Evolutionary conservation across 1,140 invertebrate species (phyloP).

Genomic region (Macrobrachium nipponense): DNA sequence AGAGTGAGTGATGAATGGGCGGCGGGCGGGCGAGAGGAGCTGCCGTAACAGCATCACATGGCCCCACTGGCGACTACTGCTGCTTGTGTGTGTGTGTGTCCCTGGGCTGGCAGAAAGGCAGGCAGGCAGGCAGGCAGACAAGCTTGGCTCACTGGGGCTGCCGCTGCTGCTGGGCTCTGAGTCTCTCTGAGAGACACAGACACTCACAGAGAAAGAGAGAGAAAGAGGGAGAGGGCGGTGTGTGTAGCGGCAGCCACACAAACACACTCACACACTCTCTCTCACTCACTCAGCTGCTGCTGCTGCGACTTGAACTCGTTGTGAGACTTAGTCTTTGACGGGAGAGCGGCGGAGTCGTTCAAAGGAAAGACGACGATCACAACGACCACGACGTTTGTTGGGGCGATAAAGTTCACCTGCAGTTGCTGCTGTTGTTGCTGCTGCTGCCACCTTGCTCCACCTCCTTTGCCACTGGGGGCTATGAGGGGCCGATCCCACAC

Average conservation of each 20-base stretch:
- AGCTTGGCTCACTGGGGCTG: conserved; percentile 21
- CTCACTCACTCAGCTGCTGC: conserved; percentile 33
- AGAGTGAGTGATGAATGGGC: conserved; percentile 41
- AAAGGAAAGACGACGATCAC: background rate
- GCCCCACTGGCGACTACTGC: conserved; percentile 39
- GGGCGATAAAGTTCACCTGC: too few relatives aligned
- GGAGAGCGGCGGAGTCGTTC: conserved; percentile 12
- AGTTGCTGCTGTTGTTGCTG: background rate
- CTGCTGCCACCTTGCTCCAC: conserved; percentile 44
- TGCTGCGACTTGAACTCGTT: conserved; percentile 46
- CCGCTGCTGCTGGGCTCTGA: background rate
- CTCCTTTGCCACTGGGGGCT: conserved; percentile 42
- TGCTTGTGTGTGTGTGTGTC: conserved; percentile 38
- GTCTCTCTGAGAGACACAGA: too few relatives aligned
- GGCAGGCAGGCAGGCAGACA: conserved; percentile 34
- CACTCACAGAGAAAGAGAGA: too few relatives aligned
- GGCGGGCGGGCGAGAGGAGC: too few relatives aligned
- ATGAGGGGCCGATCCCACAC: conserved; percentile 59
- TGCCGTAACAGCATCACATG: conserved; percentile 50
- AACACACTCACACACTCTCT: conserved; percentile 33
- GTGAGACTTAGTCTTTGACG: conserved; percentile 58
- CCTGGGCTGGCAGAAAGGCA: conserved; percentile 23
- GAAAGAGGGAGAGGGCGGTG: too few relatives aligned
- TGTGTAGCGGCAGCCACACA: background rate
- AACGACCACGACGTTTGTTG: too few relatives aligned